These are phyloP conservation scores for Polyergus mexicanus DNA, from an alignment of 1,140 invertebrate genomes.

Conservation along the genomic window DNA sequence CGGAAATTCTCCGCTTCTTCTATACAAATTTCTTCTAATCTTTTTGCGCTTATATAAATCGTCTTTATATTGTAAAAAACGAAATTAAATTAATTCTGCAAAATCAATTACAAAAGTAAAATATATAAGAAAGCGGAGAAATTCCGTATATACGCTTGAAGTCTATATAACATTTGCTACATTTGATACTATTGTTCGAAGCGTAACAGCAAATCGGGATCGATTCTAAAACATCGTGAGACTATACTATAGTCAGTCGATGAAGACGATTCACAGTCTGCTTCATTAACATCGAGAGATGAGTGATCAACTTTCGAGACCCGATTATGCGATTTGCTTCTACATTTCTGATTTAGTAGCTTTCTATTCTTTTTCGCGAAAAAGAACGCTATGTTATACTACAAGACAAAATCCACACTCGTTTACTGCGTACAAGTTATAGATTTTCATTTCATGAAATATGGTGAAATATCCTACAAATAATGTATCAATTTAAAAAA, in stretches of 20 bases:
- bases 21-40: neutral
- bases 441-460: neutral
- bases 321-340: constrained; percentile 12
- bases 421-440: neutral
- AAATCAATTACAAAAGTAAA: neutral
- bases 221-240: constrained; percentile 40
- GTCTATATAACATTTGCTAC: constrained; percentile 25
- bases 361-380: neutral
- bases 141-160: constrained; percentile 30
- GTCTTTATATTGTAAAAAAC: neutral
- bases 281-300: constrained; percentile 14
- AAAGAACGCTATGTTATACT: neutral
- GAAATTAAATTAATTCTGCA: neutral
- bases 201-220: constrained; percentile 23
- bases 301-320: constrained; percentile 2
- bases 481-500: neutral
- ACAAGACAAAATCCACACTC: constrained; percentile 11
- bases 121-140: neutral
- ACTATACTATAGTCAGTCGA: constrained; percentile 31
- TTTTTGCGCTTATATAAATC: neutral
- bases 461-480: neutral
- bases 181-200: constrained; percentile 17
- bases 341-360: constrained; percentile 21
- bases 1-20: neutral
- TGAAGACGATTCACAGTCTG: neutral